A percentile compares a stretch with the other conserved stretches of the same genome.
Conservation (phyloP, 2,113 vertebrate genomes). For the Osmerus mordax region DNA sequence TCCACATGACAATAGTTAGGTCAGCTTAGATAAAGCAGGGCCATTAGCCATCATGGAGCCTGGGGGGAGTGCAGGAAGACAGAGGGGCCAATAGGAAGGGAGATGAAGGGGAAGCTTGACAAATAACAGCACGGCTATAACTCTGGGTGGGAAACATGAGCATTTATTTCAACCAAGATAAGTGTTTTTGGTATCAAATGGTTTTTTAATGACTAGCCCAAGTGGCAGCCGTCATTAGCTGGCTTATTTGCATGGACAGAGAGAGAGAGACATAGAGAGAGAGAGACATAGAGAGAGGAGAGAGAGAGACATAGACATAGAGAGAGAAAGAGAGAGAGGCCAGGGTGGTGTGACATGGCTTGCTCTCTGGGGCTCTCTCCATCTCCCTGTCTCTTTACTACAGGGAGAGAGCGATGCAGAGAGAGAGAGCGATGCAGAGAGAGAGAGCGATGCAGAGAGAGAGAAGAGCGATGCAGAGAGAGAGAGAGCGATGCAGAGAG, state of each 20-base stretch:
- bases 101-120: constrained; percentile 48
- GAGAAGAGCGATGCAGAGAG: constrained; percentile 4
- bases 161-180: constrained; percentile 37
- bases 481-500: neutral
- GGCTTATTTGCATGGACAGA: constrained; percentile 50
- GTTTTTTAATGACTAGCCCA: constrained; percentile 64
- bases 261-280: neutral
- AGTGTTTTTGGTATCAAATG: constrained; percentile 59
- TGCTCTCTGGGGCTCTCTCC: too few relatives aligned
- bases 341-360: neutral
- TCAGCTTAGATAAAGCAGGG: constrained; percentile 74
- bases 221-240: constrained; percentile 56
- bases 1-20: constrained; percentile 68
- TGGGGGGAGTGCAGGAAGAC: constrained; percentile 30
- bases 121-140: constrained; percentile 60
- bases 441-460: too few relatives aligned
- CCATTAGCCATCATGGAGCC: constrained; percentile 80
- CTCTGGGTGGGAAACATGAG: constrained; percentile 50
- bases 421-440: constrained; percentile 34
- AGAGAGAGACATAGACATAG: too few relatives aligned
- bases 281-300: too few relatives aligned
- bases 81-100: constrained; percentile 50
- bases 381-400: too few relatives aligned
- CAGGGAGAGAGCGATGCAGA: neutral
- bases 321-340: neutral